Evolutionary conservation across 2,888 invertebrate species (phyloP).

Genomic region (Fabriciana adippe): DNA sequence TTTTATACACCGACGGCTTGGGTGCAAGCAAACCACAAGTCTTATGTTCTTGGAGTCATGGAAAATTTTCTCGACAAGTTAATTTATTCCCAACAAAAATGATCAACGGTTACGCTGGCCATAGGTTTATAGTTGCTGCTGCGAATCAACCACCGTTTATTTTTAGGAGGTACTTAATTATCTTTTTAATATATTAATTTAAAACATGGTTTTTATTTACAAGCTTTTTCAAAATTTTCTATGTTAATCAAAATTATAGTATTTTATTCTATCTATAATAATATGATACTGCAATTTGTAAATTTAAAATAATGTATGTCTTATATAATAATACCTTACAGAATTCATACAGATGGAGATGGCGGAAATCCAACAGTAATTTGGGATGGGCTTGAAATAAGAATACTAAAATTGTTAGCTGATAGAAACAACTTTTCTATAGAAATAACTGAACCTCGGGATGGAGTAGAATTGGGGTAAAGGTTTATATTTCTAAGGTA

Average conservation of each 20-base stretch:
- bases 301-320: no score
- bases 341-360: conserved; percentile 67
- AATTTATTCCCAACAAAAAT: conserved; percentile 88
- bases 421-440: conserved; percentile 87
- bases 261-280: no score
- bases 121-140: conserved; percentile 86
- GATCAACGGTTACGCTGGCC: conserved; percentile 86
- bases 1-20: conserved; percentile 87
- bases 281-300: no score
- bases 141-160: conserved; percentile 89
- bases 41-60: conserved; percentile 87
- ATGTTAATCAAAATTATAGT: conserved; percentile 33
- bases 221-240: conserved; percentile 34
- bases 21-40: conserved; percentile 86
- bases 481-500: conserved; percentile 35
- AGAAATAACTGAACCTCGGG: conserved; percentile 84
- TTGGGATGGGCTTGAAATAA: conserved; percentile 90
- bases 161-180: conserved; percentile 80
- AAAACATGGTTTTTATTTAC: background rate
- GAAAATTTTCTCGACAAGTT: conserved; percentile 83
- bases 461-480: conserved; percentile 72
- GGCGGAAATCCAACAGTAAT: conserved; percentile 69
- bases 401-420: conserved; percentile 84
- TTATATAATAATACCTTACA: no score
- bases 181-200: background rate